phyloP scores from a whole-genome alignment of 2,888 invertebrate species.

The Heliconius aoede region DNA sequence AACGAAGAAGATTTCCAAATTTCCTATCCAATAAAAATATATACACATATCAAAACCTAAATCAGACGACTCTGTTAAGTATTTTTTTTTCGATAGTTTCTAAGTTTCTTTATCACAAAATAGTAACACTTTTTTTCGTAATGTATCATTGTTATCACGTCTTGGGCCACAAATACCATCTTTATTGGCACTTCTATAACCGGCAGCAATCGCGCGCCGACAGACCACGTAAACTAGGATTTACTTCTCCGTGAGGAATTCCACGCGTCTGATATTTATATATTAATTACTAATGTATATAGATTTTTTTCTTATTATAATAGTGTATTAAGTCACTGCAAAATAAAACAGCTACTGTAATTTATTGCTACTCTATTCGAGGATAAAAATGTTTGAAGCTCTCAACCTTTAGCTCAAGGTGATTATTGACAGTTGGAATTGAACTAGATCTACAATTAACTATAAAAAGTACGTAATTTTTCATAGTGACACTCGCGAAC shows the following conservation, averaged over 20 bases:
- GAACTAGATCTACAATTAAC: background rate
- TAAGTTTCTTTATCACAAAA: background rate
- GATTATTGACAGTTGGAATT: background rate
- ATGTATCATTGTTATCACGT: conserved; percentile 33
- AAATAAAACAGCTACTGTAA: no score
- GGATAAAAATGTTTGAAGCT: background rate
- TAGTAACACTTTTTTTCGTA: background rate
- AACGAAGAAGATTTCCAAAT: no score
- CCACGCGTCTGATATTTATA: conserved; percentile 14
- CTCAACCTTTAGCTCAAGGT: no score
- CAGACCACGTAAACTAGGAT: conserved; percentile 58
- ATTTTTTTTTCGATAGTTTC: no score
- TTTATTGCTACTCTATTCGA: background rate
- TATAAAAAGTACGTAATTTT: no score
- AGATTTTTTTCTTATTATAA: background rate
- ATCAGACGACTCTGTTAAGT: no score
- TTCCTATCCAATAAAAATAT: no score
- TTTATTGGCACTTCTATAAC: conserved; percentile 68
- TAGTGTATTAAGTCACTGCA: background rate
- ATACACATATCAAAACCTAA: no score
- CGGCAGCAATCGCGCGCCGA: conserved; percentile 55
- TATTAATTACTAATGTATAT: background rate
- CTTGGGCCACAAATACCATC: conserved; percentile 47
- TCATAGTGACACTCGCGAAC: no score
- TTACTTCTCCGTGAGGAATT: conserved; percentile 53